A percentile compares a stretch with the other conserved stretches of the same genome.
These are phyloP conservation scores for Odontomachus brunneus DNA, from an alignment of 1,140 invertebrate genomes.

Conservation along the genomic window DNA sequence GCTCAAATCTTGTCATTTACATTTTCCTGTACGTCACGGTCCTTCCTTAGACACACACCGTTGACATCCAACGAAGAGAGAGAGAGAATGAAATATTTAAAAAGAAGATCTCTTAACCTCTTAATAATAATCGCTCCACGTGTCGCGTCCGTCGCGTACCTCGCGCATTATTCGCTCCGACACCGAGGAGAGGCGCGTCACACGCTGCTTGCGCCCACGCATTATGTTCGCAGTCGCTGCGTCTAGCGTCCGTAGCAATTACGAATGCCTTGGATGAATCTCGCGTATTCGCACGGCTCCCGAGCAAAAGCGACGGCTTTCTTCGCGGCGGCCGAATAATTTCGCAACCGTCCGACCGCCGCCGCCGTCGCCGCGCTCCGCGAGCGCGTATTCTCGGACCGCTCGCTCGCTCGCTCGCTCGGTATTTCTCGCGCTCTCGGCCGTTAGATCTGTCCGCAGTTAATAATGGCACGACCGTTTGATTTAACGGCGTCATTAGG, in stretches of 20 bases:
- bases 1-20: no score
- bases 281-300: constrained; percentile 25
- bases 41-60: no score
- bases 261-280: constrained; percentile 24
- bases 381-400: constrained; percentile 57
- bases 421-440: constrained; percentile 43
- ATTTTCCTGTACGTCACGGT: no score
- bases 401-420: constrained; percentile 17
- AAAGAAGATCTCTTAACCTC: no score
- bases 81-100: no score
- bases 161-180: no score
- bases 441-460: constrained; percentile 71
- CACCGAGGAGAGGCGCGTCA: background rate
- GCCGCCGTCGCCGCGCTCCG: constrained; percentile 8
- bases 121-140: no score
- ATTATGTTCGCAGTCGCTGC: background rate
- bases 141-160: no score
- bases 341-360: constrained; percentile 32
- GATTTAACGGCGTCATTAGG: constrained; percentile 77
- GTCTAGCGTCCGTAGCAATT: constrained; percentile 29
- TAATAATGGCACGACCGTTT: constrained; percentile 73
- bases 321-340: constrained; percentile 50
- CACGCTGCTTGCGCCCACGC: background rate
- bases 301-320: constrained; percentile 36
- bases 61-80: no score